A percentile compares a stretch with the other conserved stretches of the same genome.
Evolutionary conservation across 2,113 vertebrate genomes (phyloP).

Genomic region (Poicephalus gulielmi): DNA sequence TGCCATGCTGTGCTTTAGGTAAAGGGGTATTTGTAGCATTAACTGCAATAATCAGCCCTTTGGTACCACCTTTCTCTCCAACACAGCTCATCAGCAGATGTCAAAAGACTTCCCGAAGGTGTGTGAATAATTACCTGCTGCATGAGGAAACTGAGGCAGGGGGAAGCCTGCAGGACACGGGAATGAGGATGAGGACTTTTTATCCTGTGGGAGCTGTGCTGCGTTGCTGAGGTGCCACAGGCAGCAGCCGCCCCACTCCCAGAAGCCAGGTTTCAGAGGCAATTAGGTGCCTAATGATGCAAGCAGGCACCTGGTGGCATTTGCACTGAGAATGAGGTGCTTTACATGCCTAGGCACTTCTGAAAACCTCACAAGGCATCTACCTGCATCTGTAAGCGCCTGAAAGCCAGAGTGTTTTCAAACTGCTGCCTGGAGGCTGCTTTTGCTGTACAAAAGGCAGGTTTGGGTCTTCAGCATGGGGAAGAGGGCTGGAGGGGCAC

Average conservation of each 20-base stretch:
- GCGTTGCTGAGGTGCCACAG: rapidly evolving
- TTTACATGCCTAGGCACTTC: constrained; percentile 36
- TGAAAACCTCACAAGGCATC: background rate
- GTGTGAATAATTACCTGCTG: background rate
- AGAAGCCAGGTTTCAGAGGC: constrained; percentile 4
- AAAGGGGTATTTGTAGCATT: rapidly evolving
- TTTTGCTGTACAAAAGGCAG: background rate
- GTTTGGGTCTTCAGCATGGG: background rate
- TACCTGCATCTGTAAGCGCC: background rate
- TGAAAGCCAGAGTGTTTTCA: background rate
- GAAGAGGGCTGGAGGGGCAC: background rate
- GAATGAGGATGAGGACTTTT: background rate
- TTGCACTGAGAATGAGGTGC: constrained; percentile 45
- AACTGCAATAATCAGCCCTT: background rate
- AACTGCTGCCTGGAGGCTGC: background rate
- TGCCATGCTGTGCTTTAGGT: background rate
- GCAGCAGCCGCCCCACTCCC: background rate
- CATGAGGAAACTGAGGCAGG: background rate
- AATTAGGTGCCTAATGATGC: constrained; percentile 51
- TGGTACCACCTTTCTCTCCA: background rate
- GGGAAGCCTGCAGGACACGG: background rate
- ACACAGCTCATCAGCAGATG: rapidly evolving
- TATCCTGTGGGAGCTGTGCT: rapidly evolving
- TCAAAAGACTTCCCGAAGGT: background rate
- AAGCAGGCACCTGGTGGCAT: constrained; percentile 52